Evolutionary conservation across 2,113 vertebrate species (phyloP).

Genomic region (Hirundichthys speculiger): DNA sequence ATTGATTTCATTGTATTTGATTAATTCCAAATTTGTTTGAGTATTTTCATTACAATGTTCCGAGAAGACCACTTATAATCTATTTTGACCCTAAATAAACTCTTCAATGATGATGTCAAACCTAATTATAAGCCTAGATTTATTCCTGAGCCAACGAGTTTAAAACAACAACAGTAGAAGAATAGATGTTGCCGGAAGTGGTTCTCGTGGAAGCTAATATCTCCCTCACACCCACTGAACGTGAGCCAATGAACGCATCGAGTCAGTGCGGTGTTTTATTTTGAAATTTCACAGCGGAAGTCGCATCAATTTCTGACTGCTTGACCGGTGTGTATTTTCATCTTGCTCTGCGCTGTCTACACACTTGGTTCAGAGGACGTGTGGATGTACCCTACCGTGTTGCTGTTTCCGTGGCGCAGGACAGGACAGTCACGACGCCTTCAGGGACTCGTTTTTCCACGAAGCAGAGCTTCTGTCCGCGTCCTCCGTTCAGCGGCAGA

Average conservation of each 20-base stretch:
- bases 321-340: conserved; percentile 43
- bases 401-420: conserved; percentile 56
- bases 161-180: too few species aligned
- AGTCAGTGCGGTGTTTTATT: conserved; percentile 56
- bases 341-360: conserved; percentile 20
- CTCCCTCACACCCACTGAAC: not conserved
- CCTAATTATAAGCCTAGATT: too few species aligned
- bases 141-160: too few species aligned
- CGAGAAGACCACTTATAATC: too few species aligned
- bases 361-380: conserved; percentile 47
- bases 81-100: too few species aligned
- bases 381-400: conserved; percentile 37
- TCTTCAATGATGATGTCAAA: too few species aligned
- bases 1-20: too few species aligned
- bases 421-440: conserved; percentile 55
- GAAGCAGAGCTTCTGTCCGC: conserved; percentile 1
- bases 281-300: conserved; percentile 41
- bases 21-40: too few species aligned
- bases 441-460: conserved; percentile 43
- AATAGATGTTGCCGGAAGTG: too few species aligned
- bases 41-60: too few species aligned
- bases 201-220: too few species aligned
- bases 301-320: fast-evolving
- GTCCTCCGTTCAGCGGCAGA: conserved; percentile 2
- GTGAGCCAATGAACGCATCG: too few species aligned